phyloP scores from a whole-genome alignment of 2,797 vertebrate species.

The Selene dorsalis region DNA sequence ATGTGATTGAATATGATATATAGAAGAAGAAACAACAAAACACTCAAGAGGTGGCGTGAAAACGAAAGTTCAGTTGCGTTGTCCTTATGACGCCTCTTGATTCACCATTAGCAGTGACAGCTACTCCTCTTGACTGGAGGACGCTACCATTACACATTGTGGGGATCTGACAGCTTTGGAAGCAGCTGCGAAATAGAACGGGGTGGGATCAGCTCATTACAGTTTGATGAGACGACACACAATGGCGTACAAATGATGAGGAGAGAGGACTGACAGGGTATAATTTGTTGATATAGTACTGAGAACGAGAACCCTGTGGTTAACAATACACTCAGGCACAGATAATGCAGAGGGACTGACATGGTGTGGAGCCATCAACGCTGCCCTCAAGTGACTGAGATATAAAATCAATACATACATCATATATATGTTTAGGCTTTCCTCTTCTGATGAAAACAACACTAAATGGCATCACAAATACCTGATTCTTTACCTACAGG shows the following conservation, averaged over 20 bases:
- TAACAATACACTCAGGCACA: not conserved
- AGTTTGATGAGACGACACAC: constrained; percentile 1
- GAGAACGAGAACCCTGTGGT: not conserved
- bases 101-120: constrained; percentile 17
- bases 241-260: not conserved
- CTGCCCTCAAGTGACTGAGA: not conserved
- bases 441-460: not conserved
- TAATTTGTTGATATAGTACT: not conserved
- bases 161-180: constrained; percentile 6
- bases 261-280: not conserved
- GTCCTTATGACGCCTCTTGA: constrained; percentile 4
- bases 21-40: not conserved
- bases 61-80: not conserved
- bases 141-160: not conserved
- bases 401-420: not conserved
- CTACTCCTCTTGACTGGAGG: constrained; percentile 10
- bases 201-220: constrained; percentile 13
- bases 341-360: not conserved
- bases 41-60: not conserved
- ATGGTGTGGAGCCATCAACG: not conserved
- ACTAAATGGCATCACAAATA: not conserved
- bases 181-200: constrained; percentile 14
- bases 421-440: not conserved
- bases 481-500: not conserved
- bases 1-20: not conserved